phyloP scores from a whole-genome alignment of 2,888 invertebrate genomes.

The Amaurobius ferox region DNA sequence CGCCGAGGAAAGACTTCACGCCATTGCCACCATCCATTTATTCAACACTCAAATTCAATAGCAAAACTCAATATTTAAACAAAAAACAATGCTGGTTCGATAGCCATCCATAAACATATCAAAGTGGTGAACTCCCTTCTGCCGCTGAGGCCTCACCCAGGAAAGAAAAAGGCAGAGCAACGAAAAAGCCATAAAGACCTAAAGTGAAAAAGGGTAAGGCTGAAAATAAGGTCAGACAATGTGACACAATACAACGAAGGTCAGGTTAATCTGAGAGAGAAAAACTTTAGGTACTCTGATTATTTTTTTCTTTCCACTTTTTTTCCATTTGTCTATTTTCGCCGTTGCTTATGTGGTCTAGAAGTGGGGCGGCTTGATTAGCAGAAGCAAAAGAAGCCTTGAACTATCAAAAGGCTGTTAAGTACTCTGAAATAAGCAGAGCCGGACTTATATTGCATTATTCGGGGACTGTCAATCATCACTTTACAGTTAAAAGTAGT shows the following conservation, averaged over 20 bases:
- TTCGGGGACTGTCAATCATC: neutral
- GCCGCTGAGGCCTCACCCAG: neutral
- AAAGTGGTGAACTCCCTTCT: too few relatives aligned
- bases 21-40: too few relatives aligned
- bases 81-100: too few relatives aligned
- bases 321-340: neutral
- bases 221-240: neutral
- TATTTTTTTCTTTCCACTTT: neutral
- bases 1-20: too few relatives aligned
- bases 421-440: neutral
- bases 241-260: neutral
- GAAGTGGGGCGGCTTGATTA: neutral
- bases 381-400: neutral
- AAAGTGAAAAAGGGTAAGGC: neutral
- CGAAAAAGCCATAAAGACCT: neutral
- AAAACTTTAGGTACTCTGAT: neutral
- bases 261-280: neutral
- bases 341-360: neutral
- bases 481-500: neutral
- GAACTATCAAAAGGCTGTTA: neutral
- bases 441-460: neutral
- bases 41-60: too few relatives aligned
- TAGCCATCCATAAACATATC: too few relatives aligned
- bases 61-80: too few relatives aligned
- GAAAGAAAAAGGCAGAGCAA: neutral